Percentiles rank a stretch among this genome's conserved stretches.
Evolutionary conservation across 2,888 invertebrate genomes (phyloP).

Genomic region (Aspidiotus rigidus): DNA sequence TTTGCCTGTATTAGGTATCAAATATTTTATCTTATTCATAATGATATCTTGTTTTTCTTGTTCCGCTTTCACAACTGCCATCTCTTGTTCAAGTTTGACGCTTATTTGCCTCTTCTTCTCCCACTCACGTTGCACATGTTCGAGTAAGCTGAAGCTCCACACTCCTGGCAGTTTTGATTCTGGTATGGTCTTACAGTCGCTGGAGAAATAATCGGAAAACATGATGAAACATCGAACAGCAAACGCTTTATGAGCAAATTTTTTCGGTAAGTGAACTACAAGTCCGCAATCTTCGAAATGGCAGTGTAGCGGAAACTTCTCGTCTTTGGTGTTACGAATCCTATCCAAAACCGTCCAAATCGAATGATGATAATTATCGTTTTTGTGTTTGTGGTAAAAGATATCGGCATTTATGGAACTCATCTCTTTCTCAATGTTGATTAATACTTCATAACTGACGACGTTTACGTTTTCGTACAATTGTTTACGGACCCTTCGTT

Average conservation of each 20-base stretch:
- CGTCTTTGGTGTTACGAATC: conserved; percentile 17
- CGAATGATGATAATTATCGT: conserved; percentile 5
- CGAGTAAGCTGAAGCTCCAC: conserved; percentile 7
- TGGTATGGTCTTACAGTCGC: conserved; percentile 42
- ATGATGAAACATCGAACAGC: conserved; percentile 51
- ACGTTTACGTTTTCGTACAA: conserved; percentile 21
- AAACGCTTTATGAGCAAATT: conserved; percentile 49
- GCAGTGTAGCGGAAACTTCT: conserved; percentile 49
- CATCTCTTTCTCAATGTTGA: conserved; percentile 28
- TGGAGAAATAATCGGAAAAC: conserved; percentile 54
- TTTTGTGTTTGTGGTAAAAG: conserved; percentile 4
- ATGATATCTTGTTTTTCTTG: conserved; percentile 20
- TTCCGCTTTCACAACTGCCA: conserved; percentile 23
- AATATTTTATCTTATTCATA: conserved; percentile 31
- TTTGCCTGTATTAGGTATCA: neutral
- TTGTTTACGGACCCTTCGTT: conserved; percentile 14
- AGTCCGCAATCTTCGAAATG: conserved; percentile 50
- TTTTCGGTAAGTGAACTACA: conserved; percentile 48
- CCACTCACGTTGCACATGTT: conserved; percentile 23
- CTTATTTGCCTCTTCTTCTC: conserved; percentile 5
- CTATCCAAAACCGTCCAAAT: conserved; percentile 25
- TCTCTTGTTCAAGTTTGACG: conserved; percentile 24
- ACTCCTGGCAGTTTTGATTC: conserved; percentile 40
- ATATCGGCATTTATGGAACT: conserved; percentile 18
- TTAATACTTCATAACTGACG: conserved; percentile 15